Conservation (phyloP, 2,113 vertebrate genomes). For the Genyomyrus donnyi region DNA sequence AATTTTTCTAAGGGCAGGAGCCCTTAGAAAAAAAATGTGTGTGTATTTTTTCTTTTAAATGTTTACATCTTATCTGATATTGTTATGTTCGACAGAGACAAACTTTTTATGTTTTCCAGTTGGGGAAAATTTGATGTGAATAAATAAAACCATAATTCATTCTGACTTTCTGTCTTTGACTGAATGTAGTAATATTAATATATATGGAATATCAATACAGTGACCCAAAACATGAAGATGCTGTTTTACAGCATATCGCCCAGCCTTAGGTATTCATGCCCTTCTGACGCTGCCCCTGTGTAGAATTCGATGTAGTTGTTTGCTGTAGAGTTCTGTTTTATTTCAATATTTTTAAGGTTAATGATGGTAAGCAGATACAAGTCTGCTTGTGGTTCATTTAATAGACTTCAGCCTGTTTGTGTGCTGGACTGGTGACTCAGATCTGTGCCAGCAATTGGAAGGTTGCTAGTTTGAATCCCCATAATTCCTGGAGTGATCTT, state of each 20-base stretch:
- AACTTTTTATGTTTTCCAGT: background rate
- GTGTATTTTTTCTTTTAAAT: background rate
- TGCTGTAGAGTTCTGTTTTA: background rate
- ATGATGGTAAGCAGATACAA: background rate
- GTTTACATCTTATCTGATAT: background rate
- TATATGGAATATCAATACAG: background rate
- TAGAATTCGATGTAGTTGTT: background rate
- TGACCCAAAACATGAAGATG: background rate
- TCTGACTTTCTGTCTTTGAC: background rate
- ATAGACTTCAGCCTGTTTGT: background rate
- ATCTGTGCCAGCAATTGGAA: too few relatives aligned
- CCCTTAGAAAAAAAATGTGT: background rate
- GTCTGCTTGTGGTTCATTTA: background rate
- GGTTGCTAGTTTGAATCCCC: too few relatives aligned
- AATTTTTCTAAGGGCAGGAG: background rate
- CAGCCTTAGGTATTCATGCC: background rate
- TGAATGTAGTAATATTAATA: background rate
- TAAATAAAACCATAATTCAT: background rate
- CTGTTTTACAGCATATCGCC: background rate
- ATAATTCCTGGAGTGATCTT: too few relatives aligned
- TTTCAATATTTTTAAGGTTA: background rate
- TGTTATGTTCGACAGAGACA: background rate
- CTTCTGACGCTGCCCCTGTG: background rate
- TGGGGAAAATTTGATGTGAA: background rate
- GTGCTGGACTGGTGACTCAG: too few relatives aligned